A percentile compares a stretch with the other conserved stretches of the same genome.
phyloP scores from a whole-genome alignment of 1,140 invertebrate genomes.

The Drosophila tristis region DNA sequence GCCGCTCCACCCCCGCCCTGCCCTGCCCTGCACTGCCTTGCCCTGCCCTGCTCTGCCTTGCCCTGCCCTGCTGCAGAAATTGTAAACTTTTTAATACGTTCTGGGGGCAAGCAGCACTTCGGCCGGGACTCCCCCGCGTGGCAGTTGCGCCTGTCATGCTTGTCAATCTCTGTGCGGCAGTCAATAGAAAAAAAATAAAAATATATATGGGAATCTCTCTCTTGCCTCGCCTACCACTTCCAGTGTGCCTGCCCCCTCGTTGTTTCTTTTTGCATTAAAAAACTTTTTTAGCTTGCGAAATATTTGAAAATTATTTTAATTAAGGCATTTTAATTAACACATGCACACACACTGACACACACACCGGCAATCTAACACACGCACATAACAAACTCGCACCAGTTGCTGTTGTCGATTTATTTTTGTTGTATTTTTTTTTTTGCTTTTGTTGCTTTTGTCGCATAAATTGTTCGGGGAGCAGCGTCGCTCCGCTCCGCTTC shows the following conservation, averaged over 20 bases:
- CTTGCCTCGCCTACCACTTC: constrained; percentile 9
- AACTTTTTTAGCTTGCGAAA: constrained; percentile 47
- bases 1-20: neutral
- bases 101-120: constrained; percentile 14
- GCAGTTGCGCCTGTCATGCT: constrained; percentile 58
- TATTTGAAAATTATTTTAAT: constrained; percentile 78
- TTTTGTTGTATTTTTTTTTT: neutral
- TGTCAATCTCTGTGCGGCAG: constrained; percentile 70
- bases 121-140: constrained; percentile 22
- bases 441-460: constrained; percentile 32
- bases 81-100: constrained; percentile 82
- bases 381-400: constrained; percentile 12
- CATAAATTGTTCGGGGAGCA: constrained; percentile 56
- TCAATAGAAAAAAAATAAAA: constrained; percentile 60
- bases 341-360: constrained; percentile 29
- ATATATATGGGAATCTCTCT: constrained; percentile 12
- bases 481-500: neutral
- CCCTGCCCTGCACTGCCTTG: too few relatives aligned
- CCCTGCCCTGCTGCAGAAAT: constrained; percentile 51
- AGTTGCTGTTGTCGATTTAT: constrained; percentile 14
- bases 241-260: neutral
- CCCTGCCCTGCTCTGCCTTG: neutral
- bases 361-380: constrained; percentile 5
- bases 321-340: constrained; percentile 79
- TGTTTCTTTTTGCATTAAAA: constrained; percentile 12